Percentiles rank a stretch among this genome's conserved stretches.
phyloP scores from a whole-genome alignment of 2,888 invertebrate species.

The Aleiodes testaceus region DNA sequence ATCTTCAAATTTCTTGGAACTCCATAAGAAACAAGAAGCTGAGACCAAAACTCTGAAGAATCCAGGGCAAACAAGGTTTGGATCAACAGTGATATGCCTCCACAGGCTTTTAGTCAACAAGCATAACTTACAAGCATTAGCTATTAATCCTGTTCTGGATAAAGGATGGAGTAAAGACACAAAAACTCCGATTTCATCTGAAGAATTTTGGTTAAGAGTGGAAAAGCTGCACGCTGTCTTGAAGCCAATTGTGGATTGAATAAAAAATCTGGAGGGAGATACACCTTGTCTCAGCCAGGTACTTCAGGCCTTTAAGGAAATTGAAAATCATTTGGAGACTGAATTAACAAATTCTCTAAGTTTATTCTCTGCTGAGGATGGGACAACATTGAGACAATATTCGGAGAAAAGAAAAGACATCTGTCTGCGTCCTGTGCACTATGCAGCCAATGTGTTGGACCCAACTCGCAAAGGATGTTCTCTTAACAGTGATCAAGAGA shows the following conservation, averaged over 20 bases:
- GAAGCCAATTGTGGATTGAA: constrained; percentile 35
- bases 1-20: constrained; percentile 41
- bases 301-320: constrained; percentile 32
- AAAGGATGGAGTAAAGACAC: neutral
- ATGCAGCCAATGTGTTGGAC: constrained; percentile 16
- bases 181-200: constrained; percentile 27
- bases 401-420: constrained; percentile 8
- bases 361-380: neutral
- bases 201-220: constrained; percentile 32
- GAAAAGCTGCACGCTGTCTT: constrained; percentile 29
- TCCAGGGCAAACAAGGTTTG: constrained; percentile 47
- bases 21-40: constrained; percentile 42
- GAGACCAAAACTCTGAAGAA: constrained; percentile 42
- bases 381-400: neutral
- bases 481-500: neutral
- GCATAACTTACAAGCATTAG: constrained; percentile 40
- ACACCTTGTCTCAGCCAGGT: constrained; percentile 35
- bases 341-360: constrained; percentile 26
- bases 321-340: constrained; percentile 31
- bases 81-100: constrained; percentile 42
- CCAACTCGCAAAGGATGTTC: constrained; percentile 4
- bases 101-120: constrained; percentile 43
- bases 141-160: constrained; percentile 31
- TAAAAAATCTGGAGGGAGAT: constrained; percentile 36
- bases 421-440: constrained; percentile 7